Evolutionary conservation across 2,113 vertebrate species (phyloP).

Genomic region (Oncorhynchus kisutch): DNA sequence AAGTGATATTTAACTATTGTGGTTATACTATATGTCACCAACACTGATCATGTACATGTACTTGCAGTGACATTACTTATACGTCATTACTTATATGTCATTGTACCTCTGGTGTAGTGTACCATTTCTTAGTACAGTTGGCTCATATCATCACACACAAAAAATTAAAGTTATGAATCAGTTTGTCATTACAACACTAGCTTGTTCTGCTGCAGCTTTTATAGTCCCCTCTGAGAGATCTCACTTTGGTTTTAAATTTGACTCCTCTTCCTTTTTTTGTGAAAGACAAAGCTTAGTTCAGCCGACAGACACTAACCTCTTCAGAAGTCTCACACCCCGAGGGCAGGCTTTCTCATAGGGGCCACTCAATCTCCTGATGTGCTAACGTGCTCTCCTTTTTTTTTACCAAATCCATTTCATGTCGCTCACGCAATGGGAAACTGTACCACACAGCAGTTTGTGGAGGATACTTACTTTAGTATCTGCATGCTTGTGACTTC

Average conservation of each 20-base stretch:
- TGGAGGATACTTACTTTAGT: not conserved
- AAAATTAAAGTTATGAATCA: too few relatives aligned
- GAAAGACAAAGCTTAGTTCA: slow-evolving; percentile 28
- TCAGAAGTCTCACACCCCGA: slow-evolving; percentile 41
- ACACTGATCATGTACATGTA: too few relatives aligned
- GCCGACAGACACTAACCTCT: slow-evolving; percentile 52
- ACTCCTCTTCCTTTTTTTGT: slow-evolving; percentile 11
- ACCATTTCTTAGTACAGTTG: too few relatives aligned
- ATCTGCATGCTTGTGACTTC: not conserved
- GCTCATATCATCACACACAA: too few relatives aligned
- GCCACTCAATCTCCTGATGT: slow-evolving; percentile 39
- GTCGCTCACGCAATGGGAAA: not conserved
- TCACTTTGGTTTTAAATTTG: slow-evolving; percentile 6
- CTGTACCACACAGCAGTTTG: slow-evolving; percentile 3
- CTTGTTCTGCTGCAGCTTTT: slow-evolving; percentile 13
- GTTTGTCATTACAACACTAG: too few relatives aligned
- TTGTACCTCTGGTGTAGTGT: too few relatives aligned
- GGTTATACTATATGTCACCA: too few relatives aligned
- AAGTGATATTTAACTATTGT: too few relatives aligned
- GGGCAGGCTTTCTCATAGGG: slow-evolving; percentile 21
- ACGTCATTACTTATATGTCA: too few relatives aligned
- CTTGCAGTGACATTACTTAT: too few relatives aligned
- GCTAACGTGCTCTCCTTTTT: slow-evolving; percentile 4
- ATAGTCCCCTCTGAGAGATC: slow-evolving; percentile 1
- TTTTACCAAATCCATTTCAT: not conserved